phyloP scores from a whole-genome alignment of 2,113 vertebrate species.

The Oreotragus oreotragus region DNA sequence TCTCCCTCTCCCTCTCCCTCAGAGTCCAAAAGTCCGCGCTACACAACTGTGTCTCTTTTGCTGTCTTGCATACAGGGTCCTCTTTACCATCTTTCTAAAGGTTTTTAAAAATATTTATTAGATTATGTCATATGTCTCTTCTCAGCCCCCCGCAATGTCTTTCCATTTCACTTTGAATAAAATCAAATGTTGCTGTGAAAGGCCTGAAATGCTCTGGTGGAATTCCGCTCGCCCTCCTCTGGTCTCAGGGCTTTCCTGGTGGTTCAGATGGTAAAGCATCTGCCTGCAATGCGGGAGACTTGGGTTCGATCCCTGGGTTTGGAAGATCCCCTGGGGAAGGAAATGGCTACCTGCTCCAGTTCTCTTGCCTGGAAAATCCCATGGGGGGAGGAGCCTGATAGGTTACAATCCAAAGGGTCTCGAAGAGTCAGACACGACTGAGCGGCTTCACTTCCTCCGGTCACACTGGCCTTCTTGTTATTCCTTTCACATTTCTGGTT shows the following conservation, averaged over 20 bases:
- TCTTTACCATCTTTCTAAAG: no score
- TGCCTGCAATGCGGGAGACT: not conserved
- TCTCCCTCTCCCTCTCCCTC: no score
- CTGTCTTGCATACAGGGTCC: no score
- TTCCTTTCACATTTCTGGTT: not conserved
- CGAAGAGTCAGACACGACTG: not conserved
- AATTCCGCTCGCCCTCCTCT: not conserved
- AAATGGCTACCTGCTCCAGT: not conserved
- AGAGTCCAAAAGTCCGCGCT: no score
- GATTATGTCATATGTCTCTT: not conserved
- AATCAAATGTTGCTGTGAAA: not conserved
- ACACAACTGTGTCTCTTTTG: no score
- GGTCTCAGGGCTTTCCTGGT: not conserved
- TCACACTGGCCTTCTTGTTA: not conserved
- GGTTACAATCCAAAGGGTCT: not conserved
- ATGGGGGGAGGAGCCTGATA: not conserved
- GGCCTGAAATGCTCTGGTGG: not conserved
- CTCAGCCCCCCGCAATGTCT: not conserved
- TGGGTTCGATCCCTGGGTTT: not conserved
- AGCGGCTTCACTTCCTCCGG: not conserved
- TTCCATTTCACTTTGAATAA: not conserved
- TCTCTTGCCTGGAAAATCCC: not conserved
- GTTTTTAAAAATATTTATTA: not conserved
- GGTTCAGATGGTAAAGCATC: not conserved
- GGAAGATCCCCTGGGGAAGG: not conserved